Base-by-base conservation (phyloP, 2,113 vertebrate genomes). In the Lonchura striata region DNA sequence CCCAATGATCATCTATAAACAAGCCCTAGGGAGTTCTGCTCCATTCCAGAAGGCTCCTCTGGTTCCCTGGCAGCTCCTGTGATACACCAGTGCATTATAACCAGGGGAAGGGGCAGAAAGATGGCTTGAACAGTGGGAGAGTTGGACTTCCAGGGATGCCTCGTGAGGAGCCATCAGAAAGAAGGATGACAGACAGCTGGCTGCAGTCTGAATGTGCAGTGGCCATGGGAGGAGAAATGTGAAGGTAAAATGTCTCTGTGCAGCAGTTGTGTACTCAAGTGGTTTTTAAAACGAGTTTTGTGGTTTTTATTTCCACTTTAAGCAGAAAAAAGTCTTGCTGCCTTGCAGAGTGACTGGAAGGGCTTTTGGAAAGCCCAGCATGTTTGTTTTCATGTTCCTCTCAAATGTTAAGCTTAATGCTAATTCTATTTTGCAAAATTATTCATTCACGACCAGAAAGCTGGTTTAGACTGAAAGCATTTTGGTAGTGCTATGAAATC, bases 171-270 rank as follows among this genome's bases (percentile, higher is more conserved):
- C 70, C 49, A 28, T 87, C 74, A 65, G 31, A 23, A 77, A 78
- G 81, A 78, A 87, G 69, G 66, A 82, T 92, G 78, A 72, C 53
- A 69, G 77, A 27, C 65, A 89, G 81, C 52, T 92, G 66, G 72
- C 42, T 89, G 91, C 66, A 87, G 77, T 22, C 81, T 82, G 61
- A 13, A 5, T 23, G 33, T 41, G 46, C 9, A 18, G 53, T 66
- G 74, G 83, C 70, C 41, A 10, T 23, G 46, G 74, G 33, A 83
- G 53, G 77, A 69, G 61, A 37, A 37, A 64, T 60, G 4, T 14
- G 39, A 75, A 94, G 80, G 72, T 56, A 50, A 86, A 75, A 78
- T 24, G 18, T 63, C 69, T 89, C 42, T 47, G 54, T 71, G 49
- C 41, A 79, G 63, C 46, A 57, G 33, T 31, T 86, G 44, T 80